Evolutionary conservation across 1,140 invertebrate species (phyloP).

Genomic region (Ostrea edulis): DNA sequence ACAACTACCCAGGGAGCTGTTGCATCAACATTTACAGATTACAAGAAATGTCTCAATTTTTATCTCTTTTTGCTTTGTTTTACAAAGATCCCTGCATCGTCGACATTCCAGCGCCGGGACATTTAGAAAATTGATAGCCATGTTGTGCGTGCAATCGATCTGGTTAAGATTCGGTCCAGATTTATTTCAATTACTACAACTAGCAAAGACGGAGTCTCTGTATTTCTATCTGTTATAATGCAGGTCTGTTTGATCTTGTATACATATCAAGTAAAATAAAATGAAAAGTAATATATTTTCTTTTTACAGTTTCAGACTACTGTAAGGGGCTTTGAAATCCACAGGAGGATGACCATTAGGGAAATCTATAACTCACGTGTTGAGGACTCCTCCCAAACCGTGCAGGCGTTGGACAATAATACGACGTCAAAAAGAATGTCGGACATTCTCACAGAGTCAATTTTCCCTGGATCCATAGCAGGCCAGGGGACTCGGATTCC

Average conservation of each 20-base stretch:
- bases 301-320: neutral
- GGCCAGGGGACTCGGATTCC: neutral
- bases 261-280: too few relatives aligned
- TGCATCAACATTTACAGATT: too few relatives aligned
- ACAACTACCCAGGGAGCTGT: too few relatives aligned
- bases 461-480: neutral
- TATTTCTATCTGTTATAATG: too few relatives aligned
- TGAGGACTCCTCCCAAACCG: neutral
- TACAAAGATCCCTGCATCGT: neutral
- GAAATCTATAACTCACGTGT: slow-evolving; percentile 8
- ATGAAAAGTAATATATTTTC: neutral
- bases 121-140: neutral
- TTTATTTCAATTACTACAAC: neutral
- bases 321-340: neutral
- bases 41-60: neutral
- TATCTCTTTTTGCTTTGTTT: neutral
- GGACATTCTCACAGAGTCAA: neutral
- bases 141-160: neutral
- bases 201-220: neutral
- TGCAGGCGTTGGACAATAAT: neutral
- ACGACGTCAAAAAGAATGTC: neutral
- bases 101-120: neutral
- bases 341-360: slow-evolving; percentile 2
- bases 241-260: too few relatives aligned
- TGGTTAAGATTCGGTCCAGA: neutral